Evolutionary conservation across 2,797 vertebrate genomes (phyloP), one percentile per base, ranked within the genome.

Genomic region (Erethizon dorsatum): DNA sequence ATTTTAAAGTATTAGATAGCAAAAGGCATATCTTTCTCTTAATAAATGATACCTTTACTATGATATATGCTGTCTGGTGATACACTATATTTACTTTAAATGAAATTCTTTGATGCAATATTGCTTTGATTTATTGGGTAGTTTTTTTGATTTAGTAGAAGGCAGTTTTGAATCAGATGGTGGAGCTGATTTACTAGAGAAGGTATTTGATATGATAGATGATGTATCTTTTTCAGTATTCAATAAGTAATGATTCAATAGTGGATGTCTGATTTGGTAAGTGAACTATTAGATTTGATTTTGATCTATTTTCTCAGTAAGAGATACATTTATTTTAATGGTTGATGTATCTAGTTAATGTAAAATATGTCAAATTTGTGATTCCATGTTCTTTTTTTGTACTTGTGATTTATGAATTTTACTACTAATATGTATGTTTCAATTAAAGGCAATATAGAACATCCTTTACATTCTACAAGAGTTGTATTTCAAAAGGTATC

Each of bases 251-350:
- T 98, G 98, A 98, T 98, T 98, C 98, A 98, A 97, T 96, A 96
- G 97, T 96, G 94, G 96, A 98, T 98, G 97, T 97, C 97, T 98
- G 98, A 99, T 98, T 98, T 98, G 97, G 97, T 98, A 98, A 98
- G 97, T 97, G 97, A 98, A 98, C 98, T 97, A 98, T 98, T 98
- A 96, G 95, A 98, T 98, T 97, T 98, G 98, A 99, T 98, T 98
- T 98, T 98, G 97, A 98, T 98, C 97, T 97, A 98, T 98, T 98
- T 98, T 98, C 97, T 94, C 90, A 97, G 96, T 98, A 98, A 98
- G 95, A 95, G 80, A 96, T 97, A 98, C 95, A 98, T 99, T 98
- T 98, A 98, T 98, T 99, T 98, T 98, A 98, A 98, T 98, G 98
- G 98, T 89, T 97, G 96, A 98, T 98, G 47, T 97, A 97, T 99